Conservation (phyloP, 1,140 invertebrate genomes). For the Ericerus pela region DNA sequence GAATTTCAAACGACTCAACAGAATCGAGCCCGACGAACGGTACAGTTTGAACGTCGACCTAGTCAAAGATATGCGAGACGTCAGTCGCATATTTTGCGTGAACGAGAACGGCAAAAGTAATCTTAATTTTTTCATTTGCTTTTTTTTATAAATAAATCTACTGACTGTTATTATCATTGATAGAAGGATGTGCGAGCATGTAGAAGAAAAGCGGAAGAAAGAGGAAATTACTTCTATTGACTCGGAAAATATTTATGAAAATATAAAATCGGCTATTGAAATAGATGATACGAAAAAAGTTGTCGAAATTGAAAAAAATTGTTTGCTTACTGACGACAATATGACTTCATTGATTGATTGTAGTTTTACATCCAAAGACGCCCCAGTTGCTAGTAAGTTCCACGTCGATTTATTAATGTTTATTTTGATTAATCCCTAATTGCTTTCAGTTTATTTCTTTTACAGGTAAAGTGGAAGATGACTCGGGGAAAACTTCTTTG, state of each 20-base stretch:
- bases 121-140: too few relatives aligned
- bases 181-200: too few relatives aligned
- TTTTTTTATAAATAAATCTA: too few relatives aligned
- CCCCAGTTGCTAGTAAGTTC: neutral
- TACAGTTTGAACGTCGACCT: slow-evolving; percentile 87
- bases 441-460: slow-evolving; percentile 17
- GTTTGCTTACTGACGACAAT: neutral
- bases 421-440: neutral
- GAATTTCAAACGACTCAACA: slow-evolving; percentile 89
- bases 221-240: too few relatives aligned
- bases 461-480: slow-evolving; percentile 41
- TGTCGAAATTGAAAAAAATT: slow-evolving; percentile 51
- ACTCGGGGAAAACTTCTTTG: slow-evolving; percentile 35
- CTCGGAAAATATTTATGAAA: neutral
- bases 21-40: slow-evolving; percentile 71
- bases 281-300: slow-evolving; percentile 27
- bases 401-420: neutral
- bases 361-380: neutral
- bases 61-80: slow-evolving; percentile 88
- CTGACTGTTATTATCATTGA: too few relatives aligned
- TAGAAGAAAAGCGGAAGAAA: too few relatives aligned
- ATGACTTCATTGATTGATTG: neutral
- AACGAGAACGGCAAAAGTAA: slow-evolving; percentile 41
- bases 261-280: neutral
- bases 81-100: slow-evolving; percentile 65